Conservation (phyloP, 2,113 vertebrate genomes). For the Calypte anna region DNA sequence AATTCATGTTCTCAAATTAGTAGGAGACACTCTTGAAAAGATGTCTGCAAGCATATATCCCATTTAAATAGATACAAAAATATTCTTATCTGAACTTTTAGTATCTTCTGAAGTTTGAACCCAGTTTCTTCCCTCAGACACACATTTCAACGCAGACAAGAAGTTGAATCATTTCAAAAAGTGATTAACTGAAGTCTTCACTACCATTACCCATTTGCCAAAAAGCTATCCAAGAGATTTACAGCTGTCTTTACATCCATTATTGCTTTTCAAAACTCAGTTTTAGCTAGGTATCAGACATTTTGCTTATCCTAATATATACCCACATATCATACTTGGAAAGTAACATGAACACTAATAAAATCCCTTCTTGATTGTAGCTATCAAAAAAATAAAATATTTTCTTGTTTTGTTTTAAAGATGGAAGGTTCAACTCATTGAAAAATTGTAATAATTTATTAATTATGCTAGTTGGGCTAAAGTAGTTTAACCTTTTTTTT, state of each 20-base stretch:
- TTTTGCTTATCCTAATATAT: background rate
- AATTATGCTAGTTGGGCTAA: background rate
- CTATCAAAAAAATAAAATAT: background rate
- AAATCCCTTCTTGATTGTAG: background rate
- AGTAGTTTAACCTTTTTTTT: background rate
- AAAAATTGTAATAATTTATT: background rate
- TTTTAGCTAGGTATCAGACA: background rate
- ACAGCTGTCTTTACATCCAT: background rate
- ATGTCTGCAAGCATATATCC: background rate
- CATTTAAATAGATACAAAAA: background rate
- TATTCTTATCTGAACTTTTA: constrained; percentile 7
- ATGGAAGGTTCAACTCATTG: background rate
- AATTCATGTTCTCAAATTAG: background rate
- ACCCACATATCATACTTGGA: background rate
- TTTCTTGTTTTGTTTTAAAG: background rate
- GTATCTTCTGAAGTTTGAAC: background rate
- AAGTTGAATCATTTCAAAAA: constrained; percentile 21
- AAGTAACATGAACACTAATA: background rate
- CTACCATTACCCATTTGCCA: constrained; percentile 4
- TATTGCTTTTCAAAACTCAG: background rate
- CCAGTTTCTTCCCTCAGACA: background rate
- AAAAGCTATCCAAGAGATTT: constrained; percentile 15
- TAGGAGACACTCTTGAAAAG: background rate
- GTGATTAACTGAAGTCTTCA: background rate
- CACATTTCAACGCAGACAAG: background rate